phyloP scores from a whole-genome alignment of 2,113 vertebrate genomes.

The Crotalus tigris region DNA sequence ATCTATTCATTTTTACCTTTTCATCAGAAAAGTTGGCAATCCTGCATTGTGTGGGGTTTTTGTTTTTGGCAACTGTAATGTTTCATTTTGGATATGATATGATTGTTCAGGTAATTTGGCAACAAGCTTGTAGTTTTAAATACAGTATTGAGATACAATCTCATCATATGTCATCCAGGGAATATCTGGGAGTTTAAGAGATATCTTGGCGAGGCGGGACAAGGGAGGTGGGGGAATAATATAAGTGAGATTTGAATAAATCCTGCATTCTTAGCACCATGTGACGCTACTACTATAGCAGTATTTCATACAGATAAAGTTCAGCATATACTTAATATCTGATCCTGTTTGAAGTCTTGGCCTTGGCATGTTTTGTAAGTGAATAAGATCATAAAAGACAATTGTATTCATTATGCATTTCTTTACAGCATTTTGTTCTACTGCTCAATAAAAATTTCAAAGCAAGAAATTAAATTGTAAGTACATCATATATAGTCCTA shows the following conservation, averaged over 20 bases:
- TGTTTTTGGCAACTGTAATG: neutral
- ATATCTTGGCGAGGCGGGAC: neutral
- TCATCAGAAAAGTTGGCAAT: neutral
- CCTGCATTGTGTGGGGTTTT: neutral
- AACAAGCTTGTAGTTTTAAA: neutral
- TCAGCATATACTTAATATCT: neutral
- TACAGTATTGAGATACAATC: neutral
- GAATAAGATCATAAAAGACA: neutral
- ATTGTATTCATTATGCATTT: neutral
- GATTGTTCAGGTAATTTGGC: conserved; percentile 4
- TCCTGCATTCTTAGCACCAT: neutral
- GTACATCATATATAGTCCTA: neutral
- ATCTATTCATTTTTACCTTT: neutral
- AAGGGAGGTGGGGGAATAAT: neutral
- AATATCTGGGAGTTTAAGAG: neutral
- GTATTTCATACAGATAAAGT: neutral
- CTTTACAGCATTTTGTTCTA: neutral
- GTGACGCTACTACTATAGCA: neutral
- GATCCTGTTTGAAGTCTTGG: neutral
- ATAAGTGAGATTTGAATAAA: neutral
- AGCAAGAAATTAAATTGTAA: neutral
- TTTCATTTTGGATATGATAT: neutral
- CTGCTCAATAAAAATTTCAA: neutral
- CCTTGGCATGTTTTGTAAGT: neutral
- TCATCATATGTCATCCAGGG: neutral